phyloP scores from a whole-genome alignment of 2,797 vertebrate genomes.

The Hozukius guyotensis region DNA sequence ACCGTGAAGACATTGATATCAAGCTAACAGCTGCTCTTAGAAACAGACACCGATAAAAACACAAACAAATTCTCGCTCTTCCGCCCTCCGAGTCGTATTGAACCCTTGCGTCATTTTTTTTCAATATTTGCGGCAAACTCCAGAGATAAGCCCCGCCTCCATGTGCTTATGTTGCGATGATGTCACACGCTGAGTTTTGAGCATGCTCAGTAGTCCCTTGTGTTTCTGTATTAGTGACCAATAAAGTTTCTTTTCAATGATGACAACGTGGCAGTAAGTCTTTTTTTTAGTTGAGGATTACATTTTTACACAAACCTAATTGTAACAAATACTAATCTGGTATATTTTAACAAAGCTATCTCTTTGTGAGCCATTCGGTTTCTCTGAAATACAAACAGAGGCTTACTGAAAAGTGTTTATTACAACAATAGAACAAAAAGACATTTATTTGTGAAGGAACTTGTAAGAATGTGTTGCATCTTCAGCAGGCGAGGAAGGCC shows the following conservation, averaged over 20 bases:
- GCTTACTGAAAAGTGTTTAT: constrained; percentile 30
- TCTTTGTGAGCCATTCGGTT: not conserved
- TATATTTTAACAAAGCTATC: not conserved
- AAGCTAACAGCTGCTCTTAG: not conserved
- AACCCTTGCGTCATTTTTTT: not conserved
- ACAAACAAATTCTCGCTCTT: not conserved
- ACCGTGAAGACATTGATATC: not conserved
- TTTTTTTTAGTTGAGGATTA: not conserved
- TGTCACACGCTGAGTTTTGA: constrained; percentile 40
- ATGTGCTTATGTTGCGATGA: constrained; percentile 38
- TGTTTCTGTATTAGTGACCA: constrained; percentile 69
- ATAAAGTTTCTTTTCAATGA: constrained; percentile 74
- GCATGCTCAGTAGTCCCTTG: constrained; percentile 52
- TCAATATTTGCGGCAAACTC: not conserved
- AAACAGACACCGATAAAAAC: not conserved
- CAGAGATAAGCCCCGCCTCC: constrained; percentile 11
- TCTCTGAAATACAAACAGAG: not conserved
- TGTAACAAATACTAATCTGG: not conserved
- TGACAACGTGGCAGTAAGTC: not conserved
- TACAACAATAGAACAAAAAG: not conserved
- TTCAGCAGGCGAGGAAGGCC: constrained; percentile 93
- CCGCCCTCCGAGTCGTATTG: not conserved
- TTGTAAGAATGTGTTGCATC: not conserved
- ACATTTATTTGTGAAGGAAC: not conserved
- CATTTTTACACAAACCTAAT: not conserved